Base-by-base conservation (phyloP, 2,113 vertebrate species). In the Lutjanus erythropterus region DNA sequence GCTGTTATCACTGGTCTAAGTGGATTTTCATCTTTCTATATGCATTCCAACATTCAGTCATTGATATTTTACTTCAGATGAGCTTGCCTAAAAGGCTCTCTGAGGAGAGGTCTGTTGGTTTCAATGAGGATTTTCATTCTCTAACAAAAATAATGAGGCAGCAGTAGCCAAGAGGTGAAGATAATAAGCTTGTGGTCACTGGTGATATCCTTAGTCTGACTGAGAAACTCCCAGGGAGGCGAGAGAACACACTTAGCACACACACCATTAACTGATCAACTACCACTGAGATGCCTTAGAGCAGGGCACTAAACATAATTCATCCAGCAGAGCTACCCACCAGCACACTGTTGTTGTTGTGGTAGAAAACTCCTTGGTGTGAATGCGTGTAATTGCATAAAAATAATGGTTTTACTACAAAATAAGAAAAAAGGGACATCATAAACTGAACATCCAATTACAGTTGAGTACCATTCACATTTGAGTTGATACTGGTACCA, bases 21-120 rank as follows among this genome's bases (percentile, higher is more conserved):
- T 75, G 71, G 77, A 84, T 71, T 84, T 82, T 83, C 60, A 79
- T 83, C 80, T 81, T 62, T 78, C 61, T 72, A n/a, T 88, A 68
- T 79, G 81, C 68, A 67, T 75, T 82, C 71, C 29, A 60, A 50
- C 59, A 50, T 75, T 60, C 70, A 75, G 60, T 80, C 82, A 77
- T 73, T 86, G 86, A 89, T 89, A 81, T 90, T 86, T 90, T 80
- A 85, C 85, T 85, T 76, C 10, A 60, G 59, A 81, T 71, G 71
- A 73, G 78, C 58, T 64, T 29, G 60, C 44, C 70, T 80, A 65
- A 64, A 59, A 58, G 15, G 33, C 61, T 89, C 71, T 70, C 66
- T 5, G 1, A 58, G 71, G 75, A 83, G 60, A 65, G 21, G 56
- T 68, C 37, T 67, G 86, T 53, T 86, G 73, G 58, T 75, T 82